These are phyloP conservation scores for Etheostoma perlongum DNA, from an alignment of 2,797 vertebrate genomes.

Conservation along the genomic window DNA sequence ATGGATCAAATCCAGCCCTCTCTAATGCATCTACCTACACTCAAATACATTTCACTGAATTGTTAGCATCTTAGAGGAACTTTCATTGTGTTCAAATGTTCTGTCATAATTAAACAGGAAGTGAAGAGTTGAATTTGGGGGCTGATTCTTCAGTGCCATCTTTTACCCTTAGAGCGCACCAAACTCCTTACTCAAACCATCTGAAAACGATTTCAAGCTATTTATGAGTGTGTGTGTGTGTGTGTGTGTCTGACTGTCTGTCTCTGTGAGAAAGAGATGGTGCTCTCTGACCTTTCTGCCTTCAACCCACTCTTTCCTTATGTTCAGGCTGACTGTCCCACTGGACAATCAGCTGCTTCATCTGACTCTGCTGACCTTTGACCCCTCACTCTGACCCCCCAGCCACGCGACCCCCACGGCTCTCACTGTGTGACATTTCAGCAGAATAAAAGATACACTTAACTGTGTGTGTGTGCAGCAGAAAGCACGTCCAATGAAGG, in stretches of 20 bases:
- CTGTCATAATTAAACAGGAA: neutral
- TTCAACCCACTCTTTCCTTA: slow-evolving; percentile 52
- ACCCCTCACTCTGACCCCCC: slow-evolving; percentile 42
- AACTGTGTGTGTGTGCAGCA: slow-evolving; percentile 23
- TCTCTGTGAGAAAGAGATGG: slow-evolving; percentile 3
- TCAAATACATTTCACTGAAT: neutral
- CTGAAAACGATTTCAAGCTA: neutral
- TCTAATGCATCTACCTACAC: neutral
- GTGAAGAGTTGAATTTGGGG: neutral
- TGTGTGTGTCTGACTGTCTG: too few species aligned
- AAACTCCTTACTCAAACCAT: neutral
- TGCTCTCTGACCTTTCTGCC: slow-evolving; percentile 57
- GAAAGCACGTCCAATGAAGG: slow-evolving; percentile 13
- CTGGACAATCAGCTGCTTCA: slow-evolving; percentile 72
- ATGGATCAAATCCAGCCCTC: neutral
- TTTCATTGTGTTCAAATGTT: neutral
- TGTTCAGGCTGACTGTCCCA: slow-evolving; percentile 35
- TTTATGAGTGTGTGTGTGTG: neutral
- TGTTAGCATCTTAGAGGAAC: neutral
- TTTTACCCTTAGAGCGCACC: neutral
- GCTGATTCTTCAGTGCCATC: too few species aligned
- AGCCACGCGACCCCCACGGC: slow-evolving; percentile 40
- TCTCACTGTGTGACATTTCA: slow-evolving; percentile 61
- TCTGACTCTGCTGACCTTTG: slow-evolving; percentile 58
- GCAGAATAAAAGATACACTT: slow-evolving; percentile 50